These are phyloP conservation scores for Conomelus anceps DNA, from an alignment of 2,888 invertebrate species.

Conservation along the genomic window DNA sequence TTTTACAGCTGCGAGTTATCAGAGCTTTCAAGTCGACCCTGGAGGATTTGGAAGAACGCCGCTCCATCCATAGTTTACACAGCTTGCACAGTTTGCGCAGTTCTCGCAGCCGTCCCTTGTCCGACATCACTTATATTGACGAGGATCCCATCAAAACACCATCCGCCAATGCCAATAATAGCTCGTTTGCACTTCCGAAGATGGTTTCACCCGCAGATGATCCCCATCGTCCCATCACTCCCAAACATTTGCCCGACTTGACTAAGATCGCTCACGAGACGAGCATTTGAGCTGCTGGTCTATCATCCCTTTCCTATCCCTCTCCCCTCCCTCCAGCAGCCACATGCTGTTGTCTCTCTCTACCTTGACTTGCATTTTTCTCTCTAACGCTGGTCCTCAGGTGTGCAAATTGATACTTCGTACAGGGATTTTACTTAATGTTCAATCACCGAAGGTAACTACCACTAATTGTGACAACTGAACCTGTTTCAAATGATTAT, in stretches of 20 bases:
- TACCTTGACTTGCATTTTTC: background rate
- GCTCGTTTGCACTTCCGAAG: constrained; percentile 33
- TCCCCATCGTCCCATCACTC: constrained; percentile 40
- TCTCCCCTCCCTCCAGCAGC: background rate
- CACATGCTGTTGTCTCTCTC: background rate
- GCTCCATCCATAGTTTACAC: constrained; percentile 95
- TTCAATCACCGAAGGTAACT: background rate
- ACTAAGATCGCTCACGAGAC: constrained; percentile 64
- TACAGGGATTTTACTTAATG: background rate
- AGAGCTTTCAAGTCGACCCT: constrained; percentile 99
- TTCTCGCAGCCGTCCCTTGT: constrained; percentile 68
- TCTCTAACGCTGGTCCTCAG: background rate
- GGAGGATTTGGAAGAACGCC: constrained; percentile 98
- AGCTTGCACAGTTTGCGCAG: constrained; percentile 80
- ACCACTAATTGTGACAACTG: background rate
- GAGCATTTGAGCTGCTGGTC: constrained; percentile 50
- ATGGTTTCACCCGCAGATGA: constrained; percentile 36
- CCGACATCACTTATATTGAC: constrained; percentile 80
- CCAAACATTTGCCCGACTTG: constrained; percentile 46
- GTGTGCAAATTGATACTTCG: background rate
- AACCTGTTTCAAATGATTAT: background rate
- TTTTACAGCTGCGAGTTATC: constrained; percentile 99
- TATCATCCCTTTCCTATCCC: background rate
- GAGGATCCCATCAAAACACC: constrained; percentile 52
- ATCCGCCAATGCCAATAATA: constrained; percentile 39